Evolutionary conservation across 2,113 vertebrate species (phyloP), one percentile per base, ranked within the genome.

Genomic region (Microtus montanus): DNA sequence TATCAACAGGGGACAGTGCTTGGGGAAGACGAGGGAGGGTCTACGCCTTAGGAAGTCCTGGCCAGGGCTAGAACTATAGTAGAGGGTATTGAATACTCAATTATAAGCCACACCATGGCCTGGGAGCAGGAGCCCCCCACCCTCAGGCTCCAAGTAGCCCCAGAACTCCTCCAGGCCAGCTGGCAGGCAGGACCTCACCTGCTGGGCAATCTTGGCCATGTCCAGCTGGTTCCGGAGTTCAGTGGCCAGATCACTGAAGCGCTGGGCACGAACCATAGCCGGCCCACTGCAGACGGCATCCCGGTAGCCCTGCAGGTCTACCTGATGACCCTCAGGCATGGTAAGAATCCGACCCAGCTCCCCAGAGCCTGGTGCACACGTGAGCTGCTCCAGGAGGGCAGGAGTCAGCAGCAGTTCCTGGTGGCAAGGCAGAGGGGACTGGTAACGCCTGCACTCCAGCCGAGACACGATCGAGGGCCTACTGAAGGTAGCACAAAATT

Each of bases 191-290:
- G 0, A 30, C 44, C 96, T 96, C 97, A 99, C 99, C 99, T 98
- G 98, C 84, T 98, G 98, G 79, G 98, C 52, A 0, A 99, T 97
- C 92, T 98, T 99, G 87, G 98, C 96, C 0, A 96, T 91, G 85
- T 99, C 98, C 97, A 99, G 98, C 98, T 99, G 99, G 44, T 98
- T 98, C 94, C 61, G 98, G 80, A 99, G 98, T 97, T 99, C 98
- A 0, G 97, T 30, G 0, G 99, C 99, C 97, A 99, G 97, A 96
- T 98, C 98, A 2, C 96, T 58, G n/a, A 99, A 99, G 78, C 94
- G 98, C 91, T 98, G 98, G 4, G 89, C 97, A 5, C 99, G 99
- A 5, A 96, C 85, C 0, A 77, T 79, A 1, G 30, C 93, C 84
- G 96, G 98, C 73, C 98, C 98, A 0, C 98, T 97, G 96, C 99